Evolutionary conservation across 2,113 vertebrate genomes (phyloP), one percentile per base, ranked within the genome.

Genomic region (Hyaena hyaena): DNA sequence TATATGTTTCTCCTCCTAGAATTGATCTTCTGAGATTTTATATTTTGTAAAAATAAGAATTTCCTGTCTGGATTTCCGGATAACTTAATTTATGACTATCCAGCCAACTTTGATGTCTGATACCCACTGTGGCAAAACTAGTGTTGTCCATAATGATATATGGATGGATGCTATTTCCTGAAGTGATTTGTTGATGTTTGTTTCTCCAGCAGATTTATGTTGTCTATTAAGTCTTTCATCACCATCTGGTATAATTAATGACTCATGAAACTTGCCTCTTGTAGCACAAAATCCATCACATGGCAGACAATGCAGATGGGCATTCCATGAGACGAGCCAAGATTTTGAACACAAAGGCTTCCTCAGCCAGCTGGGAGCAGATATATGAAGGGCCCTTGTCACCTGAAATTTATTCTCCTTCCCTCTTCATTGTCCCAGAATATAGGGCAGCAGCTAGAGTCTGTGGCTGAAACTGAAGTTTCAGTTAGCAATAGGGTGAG

Each of bases 181-280:
- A 79, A 83, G 68, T 86, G 7, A 35, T 97, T 88, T 93, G 66
- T 90, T 92, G 92, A 81, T 97, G 83, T 94, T 97, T 97, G 26
- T 90, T 80, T 97, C 97, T 84, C 68, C 85, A 96, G 53, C 0
- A 80, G 91, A 94, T 24, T 96, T 81, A 85, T 85, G 87, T 88
- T 97, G 61, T 91, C 97, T 97, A 12, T 92, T 94, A 96, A 95
- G 63, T 55, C 89, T 92, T 73, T 43, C 15, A 50, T 55, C 48
- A 84, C 86, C 95, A 94, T 95, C 97, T 98, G 96, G 66, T 88
- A 88, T 95, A 98, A 98, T 97, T 96, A 97, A 95, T 88, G 89
- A 88, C 80, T 97, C 98, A 73, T 95, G 95, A 96, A 97, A 93
- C 55, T 88, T 96, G 33, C 91, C 71, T 96, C 83, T 84, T 89